phyloP scores from a whole-genome alignment of 2,797 vertebrate species.

The Tauraco hartlaubi region DNA sequence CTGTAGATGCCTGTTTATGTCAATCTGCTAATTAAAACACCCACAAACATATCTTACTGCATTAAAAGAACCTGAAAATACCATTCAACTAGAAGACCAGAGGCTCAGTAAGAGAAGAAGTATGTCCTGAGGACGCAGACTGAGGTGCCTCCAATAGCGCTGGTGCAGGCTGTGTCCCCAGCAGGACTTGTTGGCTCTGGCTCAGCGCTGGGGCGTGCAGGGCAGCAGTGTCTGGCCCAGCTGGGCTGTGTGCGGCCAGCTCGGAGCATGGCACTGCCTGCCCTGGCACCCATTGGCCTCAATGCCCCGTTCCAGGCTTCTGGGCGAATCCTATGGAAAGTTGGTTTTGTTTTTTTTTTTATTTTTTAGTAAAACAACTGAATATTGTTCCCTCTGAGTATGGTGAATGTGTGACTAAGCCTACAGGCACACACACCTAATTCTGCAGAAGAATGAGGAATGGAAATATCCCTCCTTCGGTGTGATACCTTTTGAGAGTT shows the following conservation, averaged over 20 bases:
- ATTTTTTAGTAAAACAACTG: not conserved
- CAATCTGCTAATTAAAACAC: constrained; percentile 72
- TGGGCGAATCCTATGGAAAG: not conserved
- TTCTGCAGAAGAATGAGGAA: constrained; percentile 6
- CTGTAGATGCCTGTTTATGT: constrained; percentile 56
- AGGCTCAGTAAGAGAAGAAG: not conserved
- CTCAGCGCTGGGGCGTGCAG: rapidly evolving
- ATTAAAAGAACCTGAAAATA: constrained; percentile 44
- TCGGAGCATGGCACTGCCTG: not conserved
- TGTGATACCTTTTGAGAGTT: not conserved
- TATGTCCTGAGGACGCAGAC: rapidly evolving
- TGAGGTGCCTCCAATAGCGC: not conserved
- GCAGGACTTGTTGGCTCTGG: not conserved
- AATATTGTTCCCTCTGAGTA: constrained; percentile 19
- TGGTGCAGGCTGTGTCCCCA: not conserved
- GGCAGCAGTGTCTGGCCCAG: rapidly evolving
- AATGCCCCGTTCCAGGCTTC: rapidly evolving
- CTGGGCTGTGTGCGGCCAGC: not conserved
- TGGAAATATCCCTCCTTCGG: constrained; percentile 19
- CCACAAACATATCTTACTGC: constrained; percentile 52
- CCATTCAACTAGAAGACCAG: not conserved
- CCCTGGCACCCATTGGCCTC: not conserved
- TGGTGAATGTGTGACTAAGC: not conserved
- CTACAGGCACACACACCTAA: not conserved
- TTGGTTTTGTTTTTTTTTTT: not conserved